phyloP scores from a whole-genome alignment of 1,140 invertebrate genomes.

The Pectinophora gossypiella region DNA sequence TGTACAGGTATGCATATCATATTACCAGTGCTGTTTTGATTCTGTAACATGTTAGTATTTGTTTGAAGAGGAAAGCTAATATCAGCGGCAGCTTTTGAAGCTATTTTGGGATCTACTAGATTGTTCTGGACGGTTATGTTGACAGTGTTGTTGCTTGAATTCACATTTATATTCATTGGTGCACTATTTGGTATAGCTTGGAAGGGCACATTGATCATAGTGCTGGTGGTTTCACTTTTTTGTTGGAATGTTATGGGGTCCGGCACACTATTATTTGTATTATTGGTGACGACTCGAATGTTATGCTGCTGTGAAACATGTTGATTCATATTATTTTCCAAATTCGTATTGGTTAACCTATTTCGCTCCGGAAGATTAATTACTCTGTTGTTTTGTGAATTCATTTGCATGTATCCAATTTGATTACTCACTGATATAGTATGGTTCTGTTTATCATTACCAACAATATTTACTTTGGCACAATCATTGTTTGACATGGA shows the following conservation, averaged over 20 bases:
- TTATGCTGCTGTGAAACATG: constrained; percentile 66
- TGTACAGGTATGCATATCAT: constrained; percentile 65
- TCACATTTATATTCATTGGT: constrained; percentile 70
- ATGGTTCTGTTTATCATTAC: constrained; percentile 59
- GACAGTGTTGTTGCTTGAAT: constrained; percentile 69
- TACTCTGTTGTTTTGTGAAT: constrained; percentile 60
- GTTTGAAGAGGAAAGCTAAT: constrained; percentile 62
- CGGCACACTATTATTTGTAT: constrained; percentile 43
- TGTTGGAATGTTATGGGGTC: constrained; percentile 59
- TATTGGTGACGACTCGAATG: constrained; percentile 65
- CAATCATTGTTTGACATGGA: constrained; percentile 53
- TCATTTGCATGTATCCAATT: constrained; percentile 71
- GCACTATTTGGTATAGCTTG: constrained; percentile 69
- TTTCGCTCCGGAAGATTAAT: constrained; percentile 68
- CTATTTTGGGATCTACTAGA: constrained; percentile 66
- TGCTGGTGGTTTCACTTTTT: constrained; percentile 51
- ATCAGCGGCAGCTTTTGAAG: constrained; percentile 58
- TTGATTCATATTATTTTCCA: constrained; percentile 55
- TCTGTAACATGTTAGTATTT: constrained; percentile 51
- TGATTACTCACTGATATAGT: constrained; percentile 64
- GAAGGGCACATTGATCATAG: constrained; percentile 68
- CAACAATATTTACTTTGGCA: constrained; percentile 59
- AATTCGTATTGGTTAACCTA: constrained; percentile 48
- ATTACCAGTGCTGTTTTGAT: constrained; percentile 49
- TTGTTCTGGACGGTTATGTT: constrained; percentile 71